Base-by-base conservation (phyloP, 2,888 invertebrate genomes). In the Dasysyrphus albostriatus region DNA sequence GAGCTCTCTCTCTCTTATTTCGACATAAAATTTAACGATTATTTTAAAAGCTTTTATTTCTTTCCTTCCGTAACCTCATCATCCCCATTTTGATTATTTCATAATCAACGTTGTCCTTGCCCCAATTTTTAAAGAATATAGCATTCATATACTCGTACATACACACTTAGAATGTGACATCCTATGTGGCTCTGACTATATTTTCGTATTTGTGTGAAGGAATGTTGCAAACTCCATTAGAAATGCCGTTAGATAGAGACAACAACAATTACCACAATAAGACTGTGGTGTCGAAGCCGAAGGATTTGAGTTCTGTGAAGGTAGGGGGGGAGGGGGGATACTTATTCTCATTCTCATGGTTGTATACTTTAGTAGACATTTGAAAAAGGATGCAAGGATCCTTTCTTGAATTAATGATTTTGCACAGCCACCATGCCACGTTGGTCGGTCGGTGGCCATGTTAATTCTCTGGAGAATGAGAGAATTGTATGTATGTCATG, bases 81-180 rank as follows among this genome's bases (percentile, higher is more conserved):
- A 69, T 69, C 65, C 58, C 54, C 29, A 39, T 61, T 75, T 78
- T 70, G 54, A 83, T 83, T 87, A 83, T 87, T 83, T 87, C 87
- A 87, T 87, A 87, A 87, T 87, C 83, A 87, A 61, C 19, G 75
- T 83, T 87, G 87, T 83, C 87, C 87, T 87, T 87, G 87, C 72
- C 87, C 87, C 87, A 87, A 70, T 87, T 87, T 83, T 79, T 65
- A 32, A 49, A 34, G 73, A 81, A 81, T 61, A 81, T 76, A 39
- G n/a, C 37, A 6, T 78, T 63, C 37, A 59, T 32, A 54, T 34
- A 44, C n/a, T 5, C 14, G 6, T 1, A n/a, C 7, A 44, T 3
- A 12, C 12, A 14, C 9, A 37, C 19, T 24, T 10, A 10, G 9
- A n/a, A 51, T 63, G 77, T 69, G 65, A 74, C 79, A 75, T 79